Evolutionary conservation across 2,888 invertebrate genomes (phyloP), one percentile per base, ranked within the genome.

Genomic region (Archips xylosteana): DNA sequence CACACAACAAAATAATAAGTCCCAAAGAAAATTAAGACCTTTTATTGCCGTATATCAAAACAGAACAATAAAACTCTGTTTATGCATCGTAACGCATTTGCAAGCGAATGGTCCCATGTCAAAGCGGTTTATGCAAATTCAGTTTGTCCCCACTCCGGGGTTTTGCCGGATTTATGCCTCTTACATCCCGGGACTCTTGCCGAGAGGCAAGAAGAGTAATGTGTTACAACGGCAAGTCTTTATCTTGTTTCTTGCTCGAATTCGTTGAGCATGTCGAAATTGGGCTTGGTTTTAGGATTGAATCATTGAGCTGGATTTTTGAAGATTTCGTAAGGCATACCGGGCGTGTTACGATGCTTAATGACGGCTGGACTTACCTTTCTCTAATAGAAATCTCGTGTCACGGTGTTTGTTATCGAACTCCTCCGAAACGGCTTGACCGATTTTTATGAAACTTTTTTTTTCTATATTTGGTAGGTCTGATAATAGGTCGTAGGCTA

Each of bases 101-200:
- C 45, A 70, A 63, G 70, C 69, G 69, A 70, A 70, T 34, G 70
- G 61, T 23, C 45, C 70, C 63, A 34, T 57, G 70, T 68, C 67
- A 63, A 54, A 63, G 42, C 49, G 63, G 70, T 62, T 70, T 70
- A 70, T 70, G 70, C 54, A 63, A 63, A 70, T 70, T 34, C 15
- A 3, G 34, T 15, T n/a, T 34, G 63, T 45, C 51, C 12, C 54
- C 45, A 51, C 65, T 13, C n/a, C n/a, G 51, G 63, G 63, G 54
- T 70, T 57, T 57, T 63, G 32, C 15, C 63, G 70, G 70, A 70
- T 70, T 70, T 70, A 70, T 63, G 57, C 70, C 63, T 39, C 70
- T 70, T 70, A 70, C 63, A 63, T 70, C 70, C 70, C 36, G 47
- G 45, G 64, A 32, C 23, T 47, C 47, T 32, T 63, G 62, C 64